These are phyloP conservation scores for Romanogobio albipinnatus DNA, from an alignment of 2,113 vertebrate genomes.

Conservation along the genomic window DNA sequence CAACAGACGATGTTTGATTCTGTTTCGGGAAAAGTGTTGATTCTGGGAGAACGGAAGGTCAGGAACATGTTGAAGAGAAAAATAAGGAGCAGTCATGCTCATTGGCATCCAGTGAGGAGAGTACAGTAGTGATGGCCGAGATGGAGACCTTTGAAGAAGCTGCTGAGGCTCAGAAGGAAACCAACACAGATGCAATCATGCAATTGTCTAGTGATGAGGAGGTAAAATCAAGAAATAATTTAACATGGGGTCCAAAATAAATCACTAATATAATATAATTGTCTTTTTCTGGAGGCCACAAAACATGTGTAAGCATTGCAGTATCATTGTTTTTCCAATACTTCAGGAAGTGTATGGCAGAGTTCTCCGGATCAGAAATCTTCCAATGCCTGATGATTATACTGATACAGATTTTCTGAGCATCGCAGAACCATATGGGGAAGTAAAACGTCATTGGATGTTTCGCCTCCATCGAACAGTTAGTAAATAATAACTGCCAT, in stretches of 20 bases:
- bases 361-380: constrained; percentile 47
- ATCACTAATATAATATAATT: not conserved
- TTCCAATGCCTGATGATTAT: constrained; percentile 43
- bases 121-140: not conserved
- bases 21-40: not conserved
- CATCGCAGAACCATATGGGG: constrained; percentile 41
- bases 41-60: not conserved
- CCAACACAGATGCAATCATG: not conserved
- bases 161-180: not conserved
- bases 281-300: not conserved
- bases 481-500: not conserved
- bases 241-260: not conserved
- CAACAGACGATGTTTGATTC: not conserved
- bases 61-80: not conserved
- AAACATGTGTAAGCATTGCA: not conserved
- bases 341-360: constrained; percentile 43
- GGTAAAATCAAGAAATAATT: not conserved
- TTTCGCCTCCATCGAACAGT: constrained; percentile 30
- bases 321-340: not conserved
- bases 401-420: constrained; percentile 42
- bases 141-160: not conserved
- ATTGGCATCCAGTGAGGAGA: constrained; percentile 3
- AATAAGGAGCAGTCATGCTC: not conserved
- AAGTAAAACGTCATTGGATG: constrained; percentile 12
- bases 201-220: constrained; percentile 15